phyloP scores from a whole-genome alignment of 2,888 invertebrate genomes.

The Melipona bicolor region DNA sequence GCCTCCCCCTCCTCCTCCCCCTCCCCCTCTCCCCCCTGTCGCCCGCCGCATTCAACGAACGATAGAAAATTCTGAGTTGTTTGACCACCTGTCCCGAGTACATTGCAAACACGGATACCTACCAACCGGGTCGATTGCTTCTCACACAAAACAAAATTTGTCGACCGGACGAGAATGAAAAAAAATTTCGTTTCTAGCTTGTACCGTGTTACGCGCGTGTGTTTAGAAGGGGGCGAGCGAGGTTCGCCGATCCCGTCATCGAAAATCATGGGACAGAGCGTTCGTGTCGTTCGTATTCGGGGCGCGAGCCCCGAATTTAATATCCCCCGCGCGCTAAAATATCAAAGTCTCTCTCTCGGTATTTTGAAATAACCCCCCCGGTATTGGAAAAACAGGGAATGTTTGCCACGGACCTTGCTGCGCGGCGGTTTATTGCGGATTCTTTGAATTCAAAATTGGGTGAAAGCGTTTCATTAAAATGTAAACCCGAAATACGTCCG shows the following conservation, averaged over 20 bases:
- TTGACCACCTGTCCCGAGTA: background rate
- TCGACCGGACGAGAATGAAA: background rate
- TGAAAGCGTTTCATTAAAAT: background rate
- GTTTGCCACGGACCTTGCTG: background rate
- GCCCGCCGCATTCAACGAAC: background rate
- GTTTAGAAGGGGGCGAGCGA: background rate
- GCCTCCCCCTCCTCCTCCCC: too few species aligned
- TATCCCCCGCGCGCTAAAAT: background rate
- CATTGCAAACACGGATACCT: constrained; percentile 6
- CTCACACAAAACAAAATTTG: constrained; percentile 16
- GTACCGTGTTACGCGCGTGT: background rate
- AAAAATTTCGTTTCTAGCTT: background rate
- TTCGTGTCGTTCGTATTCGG: background rate
- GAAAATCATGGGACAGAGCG: background rate
- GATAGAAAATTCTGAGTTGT: constrained; percentile 24
- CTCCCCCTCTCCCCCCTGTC: too few species aligned
- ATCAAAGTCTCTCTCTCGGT: background rate
- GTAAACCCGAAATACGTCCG: background rate
- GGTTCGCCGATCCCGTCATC: background rate
- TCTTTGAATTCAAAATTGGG: background rate
- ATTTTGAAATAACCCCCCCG: background rate
- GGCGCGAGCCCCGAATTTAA: background rate
- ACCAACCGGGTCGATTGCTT: constrained; percentile 20
- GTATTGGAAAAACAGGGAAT: background rate
- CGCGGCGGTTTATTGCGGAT: background rate